These are phyloP conservation scores for Branchipolynoe longqiensis DNA, from an alignment of 2,888 invertebrate species.

Conservation along the genomic window DNA sequence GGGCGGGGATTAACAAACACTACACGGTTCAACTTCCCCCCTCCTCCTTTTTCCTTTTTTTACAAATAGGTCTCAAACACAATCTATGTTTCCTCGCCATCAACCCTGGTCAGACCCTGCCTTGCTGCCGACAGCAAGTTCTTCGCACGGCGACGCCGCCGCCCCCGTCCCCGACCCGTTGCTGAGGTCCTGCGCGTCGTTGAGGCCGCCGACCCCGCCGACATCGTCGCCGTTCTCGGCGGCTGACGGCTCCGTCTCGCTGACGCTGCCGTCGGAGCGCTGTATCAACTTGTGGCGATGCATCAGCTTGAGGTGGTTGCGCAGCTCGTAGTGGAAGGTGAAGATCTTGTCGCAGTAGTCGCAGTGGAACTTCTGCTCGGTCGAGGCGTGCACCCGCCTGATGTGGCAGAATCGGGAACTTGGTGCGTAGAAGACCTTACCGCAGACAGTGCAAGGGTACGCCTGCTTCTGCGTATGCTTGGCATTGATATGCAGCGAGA, in stretches of 20 bases:
- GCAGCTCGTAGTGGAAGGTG: constrained; percentile 60
- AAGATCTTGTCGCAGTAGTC: constrained; percentile 58
- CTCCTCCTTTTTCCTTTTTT: background rate
- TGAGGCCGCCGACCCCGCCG: too few species aligned
- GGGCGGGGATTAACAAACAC: too few species aligned
- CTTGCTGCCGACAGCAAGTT: background rate
- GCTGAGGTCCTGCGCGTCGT: constrained; percentile 40
- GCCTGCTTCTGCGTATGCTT: constrained; percentile 61
- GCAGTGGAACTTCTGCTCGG: constrained; percentile 66
- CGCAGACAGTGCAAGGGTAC: constrained; percentile 70
- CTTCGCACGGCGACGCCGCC: constrained; percentile 29
- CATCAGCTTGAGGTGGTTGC: constrained; percentile 61
- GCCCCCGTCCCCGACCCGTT: too few species aligned
- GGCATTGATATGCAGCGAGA: constrained; percentile 59
- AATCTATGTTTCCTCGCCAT: constrained; percentile 4
- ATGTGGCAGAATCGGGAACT: constrained; percentile 72
- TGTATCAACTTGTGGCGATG: constrained; percentile 58
- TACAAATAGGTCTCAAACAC: constrained; percentile 16
- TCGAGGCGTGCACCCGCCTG: constrained; percentile 69
- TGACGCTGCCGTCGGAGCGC: constrained; percentile 40
- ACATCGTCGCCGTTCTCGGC: background rate
- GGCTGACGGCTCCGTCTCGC: constrained; percentile 26
- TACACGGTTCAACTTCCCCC: too few species aligned
- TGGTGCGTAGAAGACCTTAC: constrained; percentile 71
- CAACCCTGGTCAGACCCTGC: constrained; percentile 38